A percentile compares a stretch with the other conserved stretches of the same genome.
Evolutionary conservation across 2,797 vertebrate genomes (phyloP).

Genomic region (Odontamblyopus rebecca): DNA sequence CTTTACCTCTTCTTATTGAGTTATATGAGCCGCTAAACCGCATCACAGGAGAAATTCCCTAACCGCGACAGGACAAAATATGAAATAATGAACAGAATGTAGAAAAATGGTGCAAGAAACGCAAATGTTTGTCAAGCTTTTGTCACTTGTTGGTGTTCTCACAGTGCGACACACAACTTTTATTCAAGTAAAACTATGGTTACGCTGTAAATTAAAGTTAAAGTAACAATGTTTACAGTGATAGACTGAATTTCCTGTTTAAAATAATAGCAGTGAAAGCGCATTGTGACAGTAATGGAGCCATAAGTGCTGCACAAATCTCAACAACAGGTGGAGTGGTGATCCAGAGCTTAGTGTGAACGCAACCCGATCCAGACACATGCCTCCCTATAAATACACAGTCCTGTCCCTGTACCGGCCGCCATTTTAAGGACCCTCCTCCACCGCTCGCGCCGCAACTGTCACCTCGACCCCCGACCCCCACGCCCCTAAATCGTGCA

Average conservation of each 20-base stretch:
- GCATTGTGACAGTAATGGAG: conserved; percentile 34
- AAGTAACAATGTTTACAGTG: neutral
- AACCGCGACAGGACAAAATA: too few relatives aligned
- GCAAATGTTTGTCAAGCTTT: too few relatives aligned
- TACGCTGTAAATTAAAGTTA: neutral
- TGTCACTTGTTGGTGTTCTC: too few relatives aligned
- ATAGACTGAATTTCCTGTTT: neutral
- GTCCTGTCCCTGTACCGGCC: conserved; percentile 18
- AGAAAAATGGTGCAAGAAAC: too few relatives aligned
- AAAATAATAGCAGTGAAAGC: neutral
- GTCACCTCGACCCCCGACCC: conserved; percentile 65
- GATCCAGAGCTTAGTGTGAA: conserved; percentile 56
- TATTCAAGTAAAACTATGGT: neutral
- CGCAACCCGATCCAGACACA: conserved; percentile 77
- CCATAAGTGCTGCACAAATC: conserved; percentile 48
- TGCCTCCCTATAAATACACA: conserved; percentile 82
- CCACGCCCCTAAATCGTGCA: conserved; percentile 12
- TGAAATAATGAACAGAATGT: too few relatives aligned
- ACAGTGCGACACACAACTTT: too few relatives aligned
- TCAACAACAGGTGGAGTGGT: conserved; percentile 75
- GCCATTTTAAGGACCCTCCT: conserved; percentile 32
- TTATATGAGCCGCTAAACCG: too few relatives aligned
- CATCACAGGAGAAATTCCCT: too few relatives aligned
- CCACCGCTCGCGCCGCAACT: conserved; percentile 47
- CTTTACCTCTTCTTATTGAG: too few relatives aligned